Conservation (phyloP, 2,797 vertebrate species). For the Fundulus diaphanus region DNA sequence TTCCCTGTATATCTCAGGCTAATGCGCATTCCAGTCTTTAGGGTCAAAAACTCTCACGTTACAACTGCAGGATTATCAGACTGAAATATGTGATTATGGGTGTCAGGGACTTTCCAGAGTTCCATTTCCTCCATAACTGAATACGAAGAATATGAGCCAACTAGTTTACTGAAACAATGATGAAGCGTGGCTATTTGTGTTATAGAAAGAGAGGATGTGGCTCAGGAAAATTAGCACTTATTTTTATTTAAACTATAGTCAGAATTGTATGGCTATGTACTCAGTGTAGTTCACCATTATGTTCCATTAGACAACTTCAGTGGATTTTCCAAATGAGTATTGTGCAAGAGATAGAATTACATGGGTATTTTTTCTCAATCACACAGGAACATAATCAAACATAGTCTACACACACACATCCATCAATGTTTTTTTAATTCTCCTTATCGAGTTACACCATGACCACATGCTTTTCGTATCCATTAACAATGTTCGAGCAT, state of each 20-base stretch:
- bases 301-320: neutral
- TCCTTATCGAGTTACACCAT: neutral
- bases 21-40: constrained; percentile 27
- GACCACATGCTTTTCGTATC: neutral
- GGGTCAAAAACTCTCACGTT: constrained; percentile 29
- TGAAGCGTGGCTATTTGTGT: neutral
- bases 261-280: neutral
- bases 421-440: neutral
- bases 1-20: constrained; percentile 30
- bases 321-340: neutral
- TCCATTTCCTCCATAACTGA: constrained; percentile 41
- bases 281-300: neutral
- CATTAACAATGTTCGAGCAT: neutral
- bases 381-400: neutral
- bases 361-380: neutral
- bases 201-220: neutral
- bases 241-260: neutral
- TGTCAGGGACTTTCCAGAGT: constrained; percentile 22
- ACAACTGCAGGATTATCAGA: constrained; percentile 47
- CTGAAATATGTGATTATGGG: constrained; percentile 43
- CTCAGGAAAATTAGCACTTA: constrained; percentile 11
- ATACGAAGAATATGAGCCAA: constrained; percentile 11
- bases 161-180: constrained; percentile 9
- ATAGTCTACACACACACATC: neutral
- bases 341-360: neutral